A percentile compares a stretch with the other conserved stretches of the same genome.
These are phyloP conservation scores for Hedychridium roseum DNA, from an alignment of 2,888 invertebrate species.

Conservation along the genomic window DNA sequence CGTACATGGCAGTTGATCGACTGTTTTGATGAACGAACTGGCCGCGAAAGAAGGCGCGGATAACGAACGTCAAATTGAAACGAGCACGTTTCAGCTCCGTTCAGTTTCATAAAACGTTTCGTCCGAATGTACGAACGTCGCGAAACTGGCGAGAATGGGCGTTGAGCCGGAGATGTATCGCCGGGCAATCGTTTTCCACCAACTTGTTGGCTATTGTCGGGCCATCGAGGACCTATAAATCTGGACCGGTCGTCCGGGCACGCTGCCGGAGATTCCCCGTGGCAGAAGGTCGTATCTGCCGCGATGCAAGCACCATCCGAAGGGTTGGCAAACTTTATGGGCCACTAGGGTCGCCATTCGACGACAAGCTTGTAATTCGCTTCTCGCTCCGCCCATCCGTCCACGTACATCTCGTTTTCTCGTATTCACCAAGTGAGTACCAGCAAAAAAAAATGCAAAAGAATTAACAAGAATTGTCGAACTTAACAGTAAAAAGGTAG, in stretches of 20 bases:
- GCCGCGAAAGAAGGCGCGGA: no score
- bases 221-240: slow-evolving; percentile 61
- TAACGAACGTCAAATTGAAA: no score
- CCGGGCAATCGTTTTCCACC: slow-evolving; percentile 54
- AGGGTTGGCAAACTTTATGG: slow-evolving; percentile 55
- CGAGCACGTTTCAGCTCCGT: no score
- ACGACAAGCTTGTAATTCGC: slow-evolving; percentile 20
- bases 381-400: slow-evolving; percentile 7
- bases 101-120: no score
- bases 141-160: no score
- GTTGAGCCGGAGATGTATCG: slow-evolving; percentile 18
- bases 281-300: slow-evolving; percentile 34
- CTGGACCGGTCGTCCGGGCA: slow-evolving; percentile 36
- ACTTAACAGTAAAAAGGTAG: no score
- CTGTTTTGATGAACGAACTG: no score
- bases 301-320: slow-evolving; percentile 19
- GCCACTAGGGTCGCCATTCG: slow-evolving; percentile 46
- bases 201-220: slow-evolving; percentile 62
- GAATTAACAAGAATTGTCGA: no score
- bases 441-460: no score
- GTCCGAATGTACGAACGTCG: no score
- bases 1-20: no score
- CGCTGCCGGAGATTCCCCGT: slow-evolving; percentile 24
- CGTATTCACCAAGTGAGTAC: no score
- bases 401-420: neutral